Evolutionary conservation across 2,113 vertebrate genomes (phyloP).

Genomic region (Ifrita kowaldi): DNA sequence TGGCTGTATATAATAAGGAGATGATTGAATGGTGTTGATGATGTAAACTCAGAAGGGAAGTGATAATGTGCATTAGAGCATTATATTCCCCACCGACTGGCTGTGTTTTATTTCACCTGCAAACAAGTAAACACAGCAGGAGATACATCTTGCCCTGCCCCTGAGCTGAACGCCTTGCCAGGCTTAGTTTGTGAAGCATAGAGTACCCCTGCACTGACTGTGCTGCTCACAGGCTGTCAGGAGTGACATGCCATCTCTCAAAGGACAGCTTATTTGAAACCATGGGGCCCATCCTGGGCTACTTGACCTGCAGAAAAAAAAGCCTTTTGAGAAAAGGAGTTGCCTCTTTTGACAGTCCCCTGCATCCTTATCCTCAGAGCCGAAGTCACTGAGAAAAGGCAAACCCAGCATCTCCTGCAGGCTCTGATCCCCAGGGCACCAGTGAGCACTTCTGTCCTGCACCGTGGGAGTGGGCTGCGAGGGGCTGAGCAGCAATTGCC

Average conservation of each 20-base stretch:
- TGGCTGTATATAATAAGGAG: neutral
- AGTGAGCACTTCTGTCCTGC: neutral
- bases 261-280: neutral
- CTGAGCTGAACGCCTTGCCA: neutral
- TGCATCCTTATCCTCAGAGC: neutral
- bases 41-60: neutral
- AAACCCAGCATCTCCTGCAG: neutral
- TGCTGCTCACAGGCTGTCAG: neutral
- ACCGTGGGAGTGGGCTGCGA: rapidly evolving
- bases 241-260: neutral
- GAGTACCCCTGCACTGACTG: neutral
- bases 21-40: neutral
- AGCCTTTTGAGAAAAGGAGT: neutral
- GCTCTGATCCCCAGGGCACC: neutral
- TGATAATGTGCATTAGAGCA: neutral
- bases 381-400: neutral
- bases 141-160: neutral
- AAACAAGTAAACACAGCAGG: neutral
- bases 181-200: neutral
- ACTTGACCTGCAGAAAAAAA: neutral
- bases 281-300: neutral
- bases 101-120: neutral
- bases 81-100: neutral
- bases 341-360: neutral
- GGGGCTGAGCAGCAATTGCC: neutral